phyloP scores from a whole-genome alignment of 2,113 vertebrate species.

The Henicopernis longicauda region DNA sequence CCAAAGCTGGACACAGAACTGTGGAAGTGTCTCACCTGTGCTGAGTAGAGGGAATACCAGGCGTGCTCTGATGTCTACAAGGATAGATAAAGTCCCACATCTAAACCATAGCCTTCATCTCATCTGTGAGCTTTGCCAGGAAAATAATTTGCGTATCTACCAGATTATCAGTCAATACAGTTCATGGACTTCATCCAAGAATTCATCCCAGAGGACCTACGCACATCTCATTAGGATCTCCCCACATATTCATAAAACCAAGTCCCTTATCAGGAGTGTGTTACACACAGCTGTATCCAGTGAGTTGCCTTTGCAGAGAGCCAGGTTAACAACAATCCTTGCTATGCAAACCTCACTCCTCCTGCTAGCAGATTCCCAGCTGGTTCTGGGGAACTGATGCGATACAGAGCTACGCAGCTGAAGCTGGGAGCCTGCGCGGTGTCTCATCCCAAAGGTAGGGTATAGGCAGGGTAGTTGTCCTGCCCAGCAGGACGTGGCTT shows the following conservation, averaged over 20 bases:
- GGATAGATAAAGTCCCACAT: background rate
- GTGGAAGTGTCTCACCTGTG: background rate
- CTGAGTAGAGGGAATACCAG: background rate
- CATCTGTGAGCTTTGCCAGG: background rate
- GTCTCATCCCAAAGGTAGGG: background rate
- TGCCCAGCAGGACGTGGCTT: no score
- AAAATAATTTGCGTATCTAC: background rate
- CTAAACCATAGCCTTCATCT: background rate
- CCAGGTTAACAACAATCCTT: background rate
- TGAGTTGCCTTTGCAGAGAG: background rate
- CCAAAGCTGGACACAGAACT: background rate
- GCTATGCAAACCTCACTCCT: background rate
- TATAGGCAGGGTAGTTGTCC: background rate
- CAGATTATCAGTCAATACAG: background rate
- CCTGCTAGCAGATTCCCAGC: background rate
- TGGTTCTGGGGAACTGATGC: background rate
- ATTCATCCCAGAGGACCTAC: background rate
- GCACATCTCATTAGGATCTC: background rate
- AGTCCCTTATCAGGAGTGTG: background rate
- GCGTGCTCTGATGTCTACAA: background rate
- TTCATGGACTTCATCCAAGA: background rate
- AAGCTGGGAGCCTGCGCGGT: background rate
- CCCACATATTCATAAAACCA: rapidly evolving
- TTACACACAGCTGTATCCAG: no score
- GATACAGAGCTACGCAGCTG: background rate